Evolutionary conservation across 2,113 vertebrate species (phyloP).

Genomic region (Dunckerocampus dactyliophorus): DNA sequence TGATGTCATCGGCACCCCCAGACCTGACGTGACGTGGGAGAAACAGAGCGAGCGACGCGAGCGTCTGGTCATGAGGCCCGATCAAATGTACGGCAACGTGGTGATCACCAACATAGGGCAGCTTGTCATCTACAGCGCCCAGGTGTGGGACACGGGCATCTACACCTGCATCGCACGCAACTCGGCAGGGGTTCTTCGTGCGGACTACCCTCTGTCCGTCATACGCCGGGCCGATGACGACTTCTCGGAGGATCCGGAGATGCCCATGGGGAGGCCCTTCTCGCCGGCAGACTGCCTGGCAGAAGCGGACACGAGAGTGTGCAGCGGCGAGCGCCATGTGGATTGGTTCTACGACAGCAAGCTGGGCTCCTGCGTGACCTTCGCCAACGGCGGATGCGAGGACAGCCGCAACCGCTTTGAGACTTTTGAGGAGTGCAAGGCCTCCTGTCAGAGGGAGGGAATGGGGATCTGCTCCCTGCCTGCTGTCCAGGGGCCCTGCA

Average conservation of each 20-base stretch:
- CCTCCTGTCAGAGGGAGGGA: conserved; percentile 76
- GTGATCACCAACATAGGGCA: conserved; percentile 96
- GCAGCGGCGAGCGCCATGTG: conserved; percentile 73
- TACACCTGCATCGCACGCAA: conserved; percentile 91
- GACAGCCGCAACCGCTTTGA: conserved; percentile 83
- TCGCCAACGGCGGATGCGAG: conserved; percentile 78
- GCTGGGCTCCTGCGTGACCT: conserved; percentile 80
- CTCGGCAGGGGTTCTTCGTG: conserved; percentile 79
- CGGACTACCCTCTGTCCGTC: conserved; percentile 89
- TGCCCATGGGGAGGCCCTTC: conserved; percentile 66
- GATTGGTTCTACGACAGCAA: conserved; percentile 86
- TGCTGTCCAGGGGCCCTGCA: conserved; percentile 89
- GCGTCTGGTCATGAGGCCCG: conserved; percentile 87
- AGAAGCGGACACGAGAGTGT: conserved; percentile 73
- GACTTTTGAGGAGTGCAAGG: conserved; percentile 87
- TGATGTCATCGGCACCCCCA: conserved; percentile 82
- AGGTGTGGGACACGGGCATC: conserved; percentile 85
- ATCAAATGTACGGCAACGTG: conserved; percentile 96
- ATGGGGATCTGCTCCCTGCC: conserved; percentile 81
- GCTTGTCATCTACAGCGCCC: conserved; percentile 91
- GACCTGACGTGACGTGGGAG: conserved; percentile 92
- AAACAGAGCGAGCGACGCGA: conserved; percentile 85
- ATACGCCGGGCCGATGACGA: conserved; percentile 68
- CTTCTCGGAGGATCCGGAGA: conserved; percentile 57
- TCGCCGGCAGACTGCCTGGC: conserved; percentile 81